Evolutionary conservation across 2,888 invertebrate genomes (phyloP).

Genomic region (Agapostemon virescens): DNA sequence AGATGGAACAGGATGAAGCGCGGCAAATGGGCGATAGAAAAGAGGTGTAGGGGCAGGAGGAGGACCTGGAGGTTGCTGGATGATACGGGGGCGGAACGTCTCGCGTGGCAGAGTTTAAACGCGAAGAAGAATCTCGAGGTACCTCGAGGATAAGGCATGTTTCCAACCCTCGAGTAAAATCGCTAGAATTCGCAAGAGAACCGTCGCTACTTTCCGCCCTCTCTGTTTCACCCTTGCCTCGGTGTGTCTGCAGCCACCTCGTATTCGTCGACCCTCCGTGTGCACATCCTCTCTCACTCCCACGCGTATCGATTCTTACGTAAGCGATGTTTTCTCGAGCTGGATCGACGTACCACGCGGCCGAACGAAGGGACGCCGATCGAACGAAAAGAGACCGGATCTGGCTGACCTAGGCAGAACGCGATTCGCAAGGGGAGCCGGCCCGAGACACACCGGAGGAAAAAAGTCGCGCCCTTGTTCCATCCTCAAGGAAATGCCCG

Average conservation of each 20-base stretch:
- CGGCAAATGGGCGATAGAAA: neutral
- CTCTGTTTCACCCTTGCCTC: conserved; percentile 23
- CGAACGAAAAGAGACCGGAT: conserved; percentile 30
- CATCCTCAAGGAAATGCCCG: conserved; percentile 40
- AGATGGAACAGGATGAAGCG: conserved; percentile 4
- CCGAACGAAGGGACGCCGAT: conserved; percentile 26
- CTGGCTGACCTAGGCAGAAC: conserved; percentile 67
- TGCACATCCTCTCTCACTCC: conserved; percentile 47
- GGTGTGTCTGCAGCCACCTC: conserved; percentile 43
- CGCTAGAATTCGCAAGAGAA: conserved; percentile 59
- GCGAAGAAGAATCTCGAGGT: conserved; percentile 64
- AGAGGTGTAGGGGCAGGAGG: neutral
- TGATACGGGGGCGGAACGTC: conserved; percentile 26
- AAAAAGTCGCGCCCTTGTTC: conserved; percentile 41
- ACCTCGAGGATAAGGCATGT: conserved; percentile 69
- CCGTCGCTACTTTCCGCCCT: neutral
- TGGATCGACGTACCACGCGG: conserved; percentile 50
- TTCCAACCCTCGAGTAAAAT: conserved; percentile 68
- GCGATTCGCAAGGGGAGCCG: conserved; percentile 11
- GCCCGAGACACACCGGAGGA: neutral
- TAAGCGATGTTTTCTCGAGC: conserved; percentile 68
- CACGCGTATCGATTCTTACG: conserved; percentile 69
- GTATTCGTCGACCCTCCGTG: conserved; percentile 39
- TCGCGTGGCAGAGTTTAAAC: conserved; percentile 61
- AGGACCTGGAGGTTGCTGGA: neutral